Percentiles rank a stretch among this genome's conserved stretches.
These are phyloP conservation scores for Cepaea nemoralis DNA, from an alignment of 1,140 invertebrate genomes.

Conservation along the genomic window DNA sequence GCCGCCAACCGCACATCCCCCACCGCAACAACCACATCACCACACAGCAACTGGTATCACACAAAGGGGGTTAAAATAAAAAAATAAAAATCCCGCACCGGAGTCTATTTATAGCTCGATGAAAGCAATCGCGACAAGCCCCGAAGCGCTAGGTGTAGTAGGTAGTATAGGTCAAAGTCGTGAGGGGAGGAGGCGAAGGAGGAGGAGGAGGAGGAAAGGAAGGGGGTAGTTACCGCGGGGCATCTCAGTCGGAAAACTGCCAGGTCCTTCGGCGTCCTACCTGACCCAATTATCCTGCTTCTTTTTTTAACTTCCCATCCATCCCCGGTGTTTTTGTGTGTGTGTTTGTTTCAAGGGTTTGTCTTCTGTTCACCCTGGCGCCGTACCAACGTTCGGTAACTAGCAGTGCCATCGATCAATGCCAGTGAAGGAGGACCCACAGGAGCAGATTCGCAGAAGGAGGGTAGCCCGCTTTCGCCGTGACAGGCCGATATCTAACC, in stretches of 20 bases:
- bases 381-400: background rate
- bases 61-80: background rate
- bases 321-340: background rate
- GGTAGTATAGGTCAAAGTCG: slow-evolving; percentile 4
- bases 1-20: no score
- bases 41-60: background rate
- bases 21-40: background rate
- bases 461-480: background rate
- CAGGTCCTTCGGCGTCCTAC: background rate
- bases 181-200: no score
- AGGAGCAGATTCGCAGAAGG: background rate
- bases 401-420: background rate
- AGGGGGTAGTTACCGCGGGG: no score
- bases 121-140: background rate
- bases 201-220: no score
- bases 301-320: background rate
- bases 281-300: slow-evolving; percentile 7
- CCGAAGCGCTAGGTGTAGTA: background rate
- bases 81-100: no score
- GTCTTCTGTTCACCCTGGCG: background rate
- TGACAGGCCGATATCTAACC: background rate
- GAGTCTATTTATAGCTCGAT: background rate
- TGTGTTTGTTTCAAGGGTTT: background rate
- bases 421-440: background rate
- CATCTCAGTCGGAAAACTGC: background rate